Percentiles rank a stretch among this genome's conserved stretches.
phyloP scores from a whole-genome alignment of 2,888 invertebrate species.

The Ischnura elegans region DNA sequence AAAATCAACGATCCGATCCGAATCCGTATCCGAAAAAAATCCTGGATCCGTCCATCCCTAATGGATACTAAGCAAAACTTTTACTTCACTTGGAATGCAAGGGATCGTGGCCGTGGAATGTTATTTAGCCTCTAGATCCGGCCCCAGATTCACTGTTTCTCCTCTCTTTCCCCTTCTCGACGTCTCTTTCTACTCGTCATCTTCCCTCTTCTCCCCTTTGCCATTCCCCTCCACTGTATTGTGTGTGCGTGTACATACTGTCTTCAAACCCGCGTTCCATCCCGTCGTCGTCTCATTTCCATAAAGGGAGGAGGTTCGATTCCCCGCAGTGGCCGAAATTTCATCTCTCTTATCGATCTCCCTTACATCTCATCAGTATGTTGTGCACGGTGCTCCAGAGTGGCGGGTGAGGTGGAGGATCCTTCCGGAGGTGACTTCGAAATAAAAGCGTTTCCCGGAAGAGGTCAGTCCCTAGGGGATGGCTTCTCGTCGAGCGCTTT shows the following conservation, averaged over 20 bases:
- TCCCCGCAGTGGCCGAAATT: slow-evolving; percentile 29
- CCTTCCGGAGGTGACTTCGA: neutral
- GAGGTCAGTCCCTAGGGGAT: neutral
- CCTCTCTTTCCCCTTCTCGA: neutral
- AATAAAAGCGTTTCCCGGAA: neutral
- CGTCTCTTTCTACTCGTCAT: neutral
- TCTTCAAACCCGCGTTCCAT: neutral
- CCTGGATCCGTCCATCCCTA: no score
- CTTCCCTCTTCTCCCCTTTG: neutral
- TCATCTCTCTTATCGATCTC: neutral
- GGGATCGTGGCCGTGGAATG: neutral
- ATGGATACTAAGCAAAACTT: no score
- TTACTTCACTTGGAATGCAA: no score
- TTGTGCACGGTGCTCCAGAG: neutral
- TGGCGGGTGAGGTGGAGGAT: neutral
- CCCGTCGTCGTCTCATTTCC: neutral
- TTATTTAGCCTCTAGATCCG: neutral
- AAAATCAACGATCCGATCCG: no score
- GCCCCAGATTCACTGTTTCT: neutral
- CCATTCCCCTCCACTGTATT: neutral
- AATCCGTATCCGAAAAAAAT: no score
- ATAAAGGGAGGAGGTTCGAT: slow-evolving; percentile 27
- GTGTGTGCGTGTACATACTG: no score
- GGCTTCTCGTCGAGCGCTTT: neutral
- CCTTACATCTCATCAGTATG: neutral